phyloP scores from a whole-genome alignment of 2,113 vertebrate species.

The Caranx ignobilis region DNA sequence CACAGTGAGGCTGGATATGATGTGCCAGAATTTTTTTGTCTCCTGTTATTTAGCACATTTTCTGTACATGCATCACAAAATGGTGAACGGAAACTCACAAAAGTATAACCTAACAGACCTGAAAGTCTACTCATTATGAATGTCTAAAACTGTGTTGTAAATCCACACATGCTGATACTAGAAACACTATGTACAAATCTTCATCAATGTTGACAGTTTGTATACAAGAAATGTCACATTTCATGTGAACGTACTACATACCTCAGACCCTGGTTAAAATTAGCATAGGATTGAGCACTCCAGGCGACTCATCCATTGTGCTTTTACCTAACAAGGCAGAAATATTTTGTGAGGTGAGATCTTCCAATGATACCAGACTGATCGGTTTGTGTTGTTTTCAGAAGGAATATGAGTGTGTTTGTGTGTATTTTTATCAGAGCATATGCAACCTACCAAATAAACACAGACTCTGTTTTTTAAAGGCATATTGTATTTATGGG shows the following conservation, averaged over 20 bases:
- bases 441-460: constrained; percentile 73
- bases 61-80: constrained; percentile 20
- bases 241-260: constrained; percentile 67
- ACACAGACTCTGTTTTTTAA: constrained; percentile 58
- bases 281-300: constrained; percentile 31
- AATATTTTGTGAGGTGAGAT: constrained; percentile 31
- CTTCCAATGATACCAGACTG: constrained; percentile 40
- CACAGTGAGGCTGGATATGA: neutral
- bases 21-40: constrained; percentile 21
- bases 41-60: constrained; percentile 30
- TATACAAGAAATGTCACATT: constrained; percentile 41
- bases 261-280: constrained; percentile 60
- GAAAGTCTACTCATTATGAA: constrained; percentile 10
- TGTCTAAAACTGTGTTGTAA: constrained; percentile 16
- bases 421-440: constrained; percentile 50
- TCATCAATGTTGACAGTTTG: constrained; percentile 32
- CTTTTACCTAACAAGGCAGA: constrained; percentile 44
- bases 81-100: constrained; percentile 4
- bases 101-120: constrained; percentile 25
- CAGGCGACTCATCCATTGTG: neutral
- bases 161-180: constrained; percentile 27
- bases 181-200: constrained; percentile 36
- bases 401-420: constrained; percentile 62
- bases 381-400: constrained; percentile 59
- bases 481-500: constrained; percentile 79